Evolutionary conservation across 2,113 vertebrate genomes (phyloP), one percentile per base, ranked within the genome.

Genomic region (Gambusia holbrooki): DNA sequence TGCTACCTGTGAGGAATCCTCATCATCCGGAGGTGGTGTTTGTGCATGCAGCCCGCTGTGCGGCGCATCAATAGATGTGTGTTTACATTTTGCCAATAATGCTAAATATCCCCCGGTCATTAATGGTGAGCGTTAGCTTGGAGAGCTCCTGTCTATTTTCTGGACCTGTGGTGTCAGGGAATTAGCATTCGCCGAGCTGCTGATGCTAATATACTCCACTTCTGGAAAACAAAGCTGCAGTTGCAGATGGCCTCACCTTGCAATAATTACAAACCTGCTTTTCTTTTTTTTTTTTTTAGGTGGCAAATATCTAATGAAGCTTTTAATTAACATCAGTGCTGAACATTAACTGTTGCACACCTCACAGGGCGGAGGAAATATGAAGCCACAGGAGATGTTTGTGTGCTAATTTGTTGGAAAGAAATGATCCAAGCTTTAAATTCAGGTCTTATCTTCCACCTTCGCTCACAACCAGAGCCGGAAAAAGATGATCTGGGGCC

Each of bases 31-130:
- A 69, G 74, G 76, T 65, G 78, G 76, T 66, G 78, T 77, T 58
- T 67, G 14, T 79, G 80, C 86, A 62, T 76, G 79, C 81, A 2
- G 25, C 28, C 29, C 1, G 81, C 77, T 15, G 76, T 42, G 85
- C 84, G 15, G 62, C 17, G 69, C 92, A 82, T 93, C 88, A 66
- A 92, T 91, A 90, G 77, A 82, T 86, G 81, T 84, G 79, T 89
- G 91, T 93, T 91, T 91, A 88, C 92, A 94, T 93, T 94, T 92
- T 76, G 90, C 93, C 91, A 85, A 93, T 94, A 93, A 93, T 92
- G 91, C 91, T 93, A 92, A 94, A 91, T 84, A 92, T 90, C 88
- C 80, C 74, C 40, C 79, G 68, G 86, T 84, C 86, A 86, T 91
- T 91, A 89, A 79, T 79, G 84, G 70, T 1, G 68, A 82, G 87